Base-by-base conservation (phyloP, 2,797 vertebrate species). In the Schizopygopsis pylzovi region DNA sequence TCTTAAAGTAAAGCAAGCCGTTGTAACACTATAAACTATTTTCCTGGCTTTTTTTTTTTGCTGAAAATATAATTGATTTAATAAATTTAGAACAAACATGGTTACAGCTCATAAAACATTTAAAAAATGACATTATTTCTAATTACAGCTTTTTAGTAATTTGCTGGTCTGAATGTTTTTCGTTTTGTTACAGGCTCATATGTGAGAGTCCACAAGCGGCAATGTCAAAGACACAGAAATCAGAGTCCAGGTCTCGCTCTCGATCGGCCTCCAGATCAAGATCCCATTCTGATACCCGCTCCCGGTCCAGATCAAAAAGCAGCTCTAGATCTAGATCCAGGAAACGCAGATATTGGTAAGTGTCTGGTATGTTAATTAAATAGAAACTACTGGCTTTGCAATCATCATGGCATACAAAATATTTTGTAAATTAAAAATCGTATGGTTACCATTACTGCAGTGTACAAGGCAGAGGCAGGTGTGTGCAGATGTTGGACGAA, bases 191-290 rank as follows among this genome's bases (percentile, higher is more conserved):
- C 84, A 91, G 91, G 72, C 71, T 73, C 28, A 77, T 84, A 82
- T 89, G 82, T 83, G 78, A 68, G 75, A 88, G 88, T 52, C 88
- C 25, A 86, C 89, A 91, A 91, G 92, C 94, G 91, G 90, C 92
- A 93, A 99, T 99, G 98, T 97, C 98, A 86, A 98, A 98, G 93
- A 96, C 96, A 12, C 95, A 96, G 75, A 98, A 97, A 92, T 99
- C 98, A 3, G 96, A 96, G 71, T 98, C 98, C 33, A 96, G 96
- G 43, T 99, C 98, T 77, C 96, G 95, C 39, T 99, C 98, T 81
- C 96, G 94, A 1, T 97, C 98, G 3, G 95, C 96, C 89, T 97
- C 97, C 6, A 95, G 95, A 0, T 97, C 97, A 0, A 93, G 97
- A 65, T 97, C 96, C 0, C 95, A 94, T 3, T 98, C 97, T 1